phyloP scores from a whole-genome alignment of 2,797 vertebrate genomes.

The Perodicticus potto region DNA sequence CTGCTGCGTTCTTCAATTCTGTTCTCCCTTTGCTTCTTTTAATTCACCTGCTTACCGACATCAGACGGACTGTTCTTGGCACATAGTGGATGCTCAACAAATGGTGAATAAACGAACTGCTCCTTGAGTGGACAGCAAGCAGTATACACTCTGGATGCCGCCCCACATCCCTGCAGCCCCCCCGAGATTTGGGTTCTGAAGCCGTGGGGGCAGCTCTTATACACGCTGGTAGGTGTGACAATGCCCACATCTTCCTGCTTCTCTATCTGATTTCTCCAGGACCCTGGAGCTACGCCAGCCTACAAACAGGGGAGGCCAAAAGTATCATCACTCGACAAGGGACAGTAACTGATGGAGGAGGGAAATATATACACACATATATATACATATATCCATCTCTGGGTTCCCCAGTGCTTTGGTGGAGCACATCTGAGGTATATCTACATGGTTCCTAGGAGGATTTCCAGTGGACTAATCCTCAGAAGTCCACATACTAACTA shows the following conservation, averaged over 20 bases:
- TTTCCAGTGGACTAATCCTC: background rate
- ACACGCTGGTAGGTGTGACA: background rate
- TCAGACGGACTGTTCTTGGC: background rate
- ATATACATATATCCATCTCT: background rate
- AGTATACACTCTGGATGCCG: background rate
- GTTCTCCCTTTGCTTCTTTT: background rate
- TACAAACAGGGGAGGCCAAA: background rate
- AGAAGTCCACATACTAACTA: background rate
- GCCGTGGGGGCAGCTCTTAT: too few species aligned
- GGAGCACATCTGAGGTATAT: background rate
- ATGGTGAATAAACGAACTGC: background rate
- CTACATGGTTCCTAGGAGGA: background rate
- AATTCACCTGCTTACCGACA: background rate
- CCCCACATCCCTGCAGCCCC: background rate
- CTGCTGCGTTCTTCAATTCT: background rate
- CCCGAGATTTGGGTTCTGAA: background rate
- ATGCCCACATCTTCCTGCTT: background rate
- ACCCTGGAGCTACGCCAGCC: background rate
- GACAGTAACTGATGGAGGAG: background rate
- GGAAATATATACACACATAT: background rate
- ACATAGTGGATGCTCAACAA: background rate
- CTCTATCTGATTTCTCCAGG: background rate
- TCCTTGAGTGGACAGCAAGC: background rate
- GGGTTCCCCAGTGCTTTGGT: too few species aligned
- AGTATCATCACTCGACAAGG: background rate